Evolutionary conservation across 2,113 vertebrate species (phyloP).

Genomic region (Tamias sibiricus): DNA sequence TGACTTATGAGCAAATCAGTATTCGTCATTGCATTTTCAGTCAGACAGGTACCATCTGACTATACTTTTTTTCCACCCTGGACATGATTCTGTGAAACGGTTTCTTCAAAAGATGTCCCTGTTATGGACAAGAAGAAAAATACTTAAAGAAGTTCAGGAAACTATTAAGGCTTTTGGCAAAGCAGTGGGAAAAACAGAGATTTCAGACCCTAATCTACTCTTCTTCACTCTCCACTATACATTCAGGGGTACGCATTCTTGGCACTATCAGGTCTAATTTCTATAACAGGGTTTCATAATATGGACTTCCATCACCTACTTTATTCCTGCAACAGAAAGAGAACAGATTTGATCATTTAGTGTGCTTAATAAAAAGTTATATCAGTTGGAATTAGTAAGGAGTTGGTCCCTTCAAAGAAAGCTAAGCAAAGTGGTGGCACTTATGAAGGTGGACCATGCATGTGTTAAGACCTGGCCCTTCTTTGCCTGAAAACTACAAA

Average conservation of each 20-base stretch:
- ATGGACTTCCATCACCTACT: not conserved
- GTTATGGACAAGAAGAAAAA: not conserved
- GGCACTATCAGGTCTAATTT: not conserved
- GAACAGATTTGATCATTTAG: not conserved
- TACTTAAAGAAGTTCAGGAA: constrained; percentile 2
- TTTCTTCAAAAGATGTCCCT: constrained; percentile 7
- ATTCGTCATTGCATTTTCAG: not conserved
- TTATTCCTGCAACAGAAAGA: not conserved
- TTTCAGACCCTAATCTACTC: not conserved
- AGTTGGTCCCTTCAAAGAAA: not conserved
- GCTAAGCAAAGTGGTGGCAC: not conserved
- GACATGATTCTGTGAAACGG: not conserved
- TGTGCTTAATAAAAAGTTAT: no score
- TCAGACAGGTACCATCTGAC: not conserved
- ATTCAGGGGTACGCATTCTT: not conserved
- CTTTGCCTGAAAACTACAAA: not conserved
- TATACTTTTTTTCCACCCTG: not conserved
- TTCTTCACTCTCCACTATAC: no score
- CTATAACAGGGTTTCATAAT: not conserved
- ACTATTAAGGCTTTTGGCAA: not conserved
- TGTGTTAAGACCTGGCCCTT: not conserved
- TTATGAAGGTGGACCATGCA: not conserved
- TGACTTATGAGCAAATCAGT: not conserved
- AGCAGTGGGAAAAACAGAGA: not conserved
- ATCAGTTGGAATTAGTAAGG: not conserved